Base-by-base conservation (phyloP, 2,888 invertebrate genomes). In the Lycocerus yunnanus region DNA sequence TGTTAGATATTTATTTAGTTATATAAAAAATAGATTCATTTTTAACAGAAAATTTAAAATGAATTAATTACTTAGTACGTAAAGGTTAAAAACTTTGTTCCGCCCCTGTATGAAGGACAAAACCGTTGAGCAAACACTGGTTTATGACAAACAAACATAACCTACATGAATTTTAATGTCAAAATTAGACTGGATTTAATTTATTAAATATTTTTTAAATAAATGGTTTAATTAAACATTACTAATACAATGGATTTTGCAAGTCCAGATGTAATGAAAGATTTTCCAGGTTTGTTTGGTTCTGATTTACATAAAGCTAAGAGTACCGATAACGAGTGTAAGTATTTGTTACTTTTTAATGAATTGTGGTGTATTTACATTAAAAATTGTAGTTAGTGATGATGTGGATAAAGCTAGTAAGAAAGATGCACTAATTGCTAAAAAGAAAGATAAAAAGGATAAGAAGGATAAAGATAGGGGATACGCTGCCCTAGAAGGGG, bases 401-500 rank as follows among this genome's bases (percentile, higher is more conserved):
- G 94, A 93, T 76, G 92, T 92, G 74, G 94, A 95, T 85, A 95
- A 95, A 67, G 90, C 92, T 69, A 92, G 93, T 79, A 95, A 94
- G 83, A 95, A 95, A 82, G 95, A 95, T 83, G 88, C 94, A 66
- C 87, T 95, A 21, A 91, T 91, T 80, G 94, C 94, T 0, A 91
- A 95, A 78, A 90, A 93, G 0, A 96, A 95, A 84, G 96, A 96
- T 72, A 96, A 95, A 85, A 95, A 94, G 82, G 90, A 92, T 61
- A 95, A 95, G 83, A 94, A 94, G 86, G 96, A 96, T 83, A 94
- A 94, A 85, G 96, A 96, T 83, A 90, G 94, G 81, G 97, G 97
- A 2, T 97, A 97, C 90, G 96, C 96, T 66, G 95, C 97, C 18
- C 89, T 97, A 81, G 97, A 95, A 87, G 97, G 97, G 60, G 96